A percentile compares a stretch with the other conserved stretches of the same genome.
These are phyloP conservation scores for Peromyscus leucopus DNA, from an alignment of 2,113 vertebrate species.

Conservation along the genomic window DNA sequence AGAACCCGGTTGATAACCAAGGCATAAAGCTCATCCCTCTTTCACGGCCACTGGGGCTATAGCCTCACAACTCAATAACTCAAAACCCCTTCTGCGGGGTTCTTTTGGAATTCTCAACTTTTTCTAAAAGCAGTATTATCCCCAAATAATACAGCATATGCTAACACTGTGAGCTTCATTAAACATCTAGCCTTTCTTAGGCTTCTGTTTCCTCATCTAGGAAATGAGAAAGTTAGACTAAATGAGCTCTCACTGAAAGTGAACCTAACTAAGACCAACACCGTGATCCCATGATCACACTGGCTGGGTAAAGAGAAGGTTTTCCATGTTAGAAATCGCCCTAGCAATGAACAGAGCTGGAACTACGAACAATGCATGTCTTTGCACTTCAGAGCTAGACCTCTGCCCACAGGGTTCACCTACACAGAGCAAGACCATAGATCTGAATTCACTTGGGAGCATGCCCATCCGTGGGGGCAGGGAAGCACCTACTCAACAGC, in stretches of 20 bases:
- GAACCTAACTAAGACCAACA: neutral
- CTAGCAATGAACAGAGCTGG: neutral
- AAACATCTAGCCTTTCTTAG: neutral
- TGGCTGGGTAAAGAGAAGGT: neutral
- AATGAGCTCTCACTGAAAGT: neutral
- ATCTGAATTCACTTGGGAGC: neutral
- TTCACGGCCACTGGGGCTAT: neutral
- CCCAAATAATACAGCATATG: neutral
- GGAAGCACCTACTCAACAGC: neutral
- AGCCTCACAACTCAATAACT: neutral
- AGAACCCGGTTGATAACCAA: neutral
- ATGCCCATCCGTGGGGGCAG: neutral
- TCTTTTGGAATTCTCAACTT: neutral
- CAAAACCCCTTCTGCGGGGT: neutral
- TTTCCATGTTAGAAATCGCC: neutral
- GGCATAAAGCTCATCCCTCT: neutral
- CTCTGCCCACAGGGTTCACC: neutral
- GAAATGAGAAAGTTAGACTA: slow-evolving; percentile 23
- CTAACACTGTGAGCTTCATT: neutral
- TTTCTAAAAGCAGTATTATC: neutral
- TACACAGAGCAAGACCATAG: neutral
- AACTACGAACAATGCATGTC: neutral
- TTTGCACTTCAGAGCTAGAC: neutral
- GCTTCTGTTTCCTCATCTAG: slow-evolving; percentile 43
- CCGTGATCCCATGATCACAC: neutral